phyloP scores from a whole-genome alignment of 2,888 invertebrate species.

The Polyploca ridens region DNA sequence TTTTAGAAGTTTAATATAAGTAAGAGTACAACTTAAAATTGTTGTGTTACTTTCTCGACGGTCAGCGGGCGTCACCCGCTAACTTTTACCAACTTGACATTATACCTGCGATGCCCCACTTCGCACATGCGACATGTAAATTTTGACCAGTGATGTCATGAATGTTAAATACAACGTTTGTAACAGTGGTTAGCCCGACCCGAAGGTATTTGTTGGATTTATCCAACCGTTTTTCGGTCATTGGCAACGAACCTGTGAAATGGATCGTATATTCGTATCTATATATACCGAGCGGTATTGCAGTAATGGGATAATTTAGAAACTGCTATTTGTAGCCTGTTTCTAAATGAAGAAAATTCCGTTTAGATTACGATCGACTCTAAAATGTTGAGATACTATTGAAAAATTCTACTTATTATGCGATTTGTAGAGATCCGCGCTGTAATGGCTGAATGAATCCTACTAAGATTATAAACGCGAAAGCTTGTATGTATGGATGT shows the following conservation, averaged over 20 bases:
- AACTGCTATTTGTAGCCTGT: too few relatives aligned
- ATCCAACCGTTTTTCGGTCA: not conserved
- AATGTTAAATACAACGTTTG: slow-evolving; percentile 27
- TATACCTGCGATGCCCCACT: slow-evolving; percentile 41
- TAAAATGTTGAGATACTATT: too few relatives aligned
- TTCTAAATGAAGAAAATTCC: too few relatives aligned
- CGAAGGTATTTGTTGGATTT: not conserved
- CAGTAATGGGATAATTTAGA: too few relatives aligned
- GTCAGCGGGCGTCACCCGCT: slow-evolving; percentile 13
- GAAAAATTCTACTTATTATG: too few relatives aligned
- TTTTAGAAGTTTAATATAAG: slow-evolving; percentile 3
- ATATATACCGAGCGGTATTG: too few relatives aligned
- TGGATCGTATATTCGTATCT: not conserved
- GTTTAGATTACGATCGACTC: too few relatives aligned
- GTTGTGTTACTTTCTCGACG: not conserved
- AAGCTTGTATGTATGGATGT: too few relatives aligned
- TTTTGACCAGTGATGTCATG: slow-evolving; percentile 28
- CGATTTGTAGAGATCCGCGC: too few relatives aligned
- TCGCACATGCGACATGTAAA: slow-evolving; percentile 36
- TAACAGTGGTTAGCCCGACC: not conserved
- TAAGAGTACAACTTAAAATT: too few relatives aligned
- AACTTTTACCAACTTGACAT: slow-evolving; percentile 31
- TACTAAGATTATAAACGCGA: too few relatives aligned
- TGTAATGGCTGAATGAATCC: too few relatives aligned
- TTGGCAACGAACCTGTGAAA: not conserved